Evolutionary conservation across 23 tunicate species (phyloP), one percentile per base, ranked within the genome.

Genomic region (Styela clava): DNA sequence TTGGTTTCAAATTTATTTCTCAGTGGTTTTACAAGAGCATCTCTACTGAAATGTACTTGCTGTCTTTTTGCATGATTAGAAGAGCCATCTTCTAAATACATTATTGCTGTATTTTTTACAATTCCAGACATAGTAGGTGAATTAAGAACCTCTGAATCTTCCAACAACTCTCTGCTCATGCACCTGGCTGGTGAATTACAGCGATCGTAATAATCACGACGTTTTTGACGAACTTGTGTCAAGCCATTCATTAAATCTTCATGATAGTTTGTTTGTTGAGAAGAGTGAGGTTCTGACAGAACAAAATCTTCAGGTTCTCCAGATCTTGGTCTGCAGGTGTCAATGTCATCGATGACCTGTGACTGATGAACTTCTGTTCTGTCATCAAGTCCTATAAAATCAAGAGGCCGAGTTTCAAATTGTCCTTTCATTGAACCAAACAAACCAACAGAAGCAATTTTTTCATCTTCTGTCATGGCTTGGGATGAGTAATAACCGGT

Each of bases 161-260:
- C 71, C 71, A 67, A 0, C 24, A 67, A 25, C 71, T 67, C 71
- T 67, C 71, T 27, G 16, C 31, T 67, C 31, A 25, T 29, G 24
- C 31, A 67, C 16, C 31, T 25, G 22, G 30, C 31, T 1, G 71
- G 30, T 18, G 71, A 44, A 44, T 44, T 27, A 67, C 30, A 29
- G 16, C 71, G 31, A 0, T 67, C 71, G 22, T 67, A 67, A 67
- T 25, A 67, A 27, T 67, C 16, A 16, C 71, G 71, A 16, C 71
- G 71, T 24, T 67, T 67, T 25, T 27, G 16, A 16, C 71, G 71
- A 18, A 67, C 71, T 19, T 67, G 71, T n/a, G 71, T 67, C 31
- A 27, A 29, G 0, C 71, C 71, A 67, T 27, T 25, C 31, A 67
- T n/a, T 24, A 25, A 16, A 16, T 29, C 24, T 67, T 67, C 71